Evolutionary conservation across 2,888 invertebrate species (phyloP).

Genomic region (Lochmaea capreae): DNA sequence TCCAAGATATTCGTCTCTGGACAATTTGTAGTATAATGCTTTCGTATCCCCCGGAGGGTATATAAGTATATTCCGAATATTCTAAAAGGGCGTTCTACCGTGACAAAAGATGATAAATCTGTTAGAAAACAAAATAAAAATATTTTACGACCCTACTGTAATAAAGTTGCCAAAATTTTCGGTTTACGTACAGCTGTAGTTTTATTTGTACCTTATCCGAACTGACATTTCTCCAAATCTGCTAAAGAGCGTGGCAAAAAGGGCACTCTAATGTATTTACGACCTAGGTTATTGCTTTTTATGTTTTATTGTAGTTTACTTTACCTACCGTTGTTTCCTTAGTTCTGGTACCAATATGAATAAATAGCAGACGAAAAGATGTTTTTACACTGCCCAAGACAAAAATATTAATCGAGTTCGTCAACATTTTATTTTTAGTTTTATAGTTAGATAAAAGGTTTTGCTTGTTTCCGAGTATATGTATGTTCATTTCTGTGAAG

Average conservation of each 20-base stretch:
- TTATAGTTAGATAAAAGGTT: too few relatives aligned
- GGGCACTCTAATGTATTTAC: conserved; percentile 43
- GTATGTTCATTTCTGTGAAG: too few relatives aligned
- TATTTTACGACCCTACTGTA: conserved; percentile 40
- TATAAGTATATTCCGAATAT: conserved; percentile 38
- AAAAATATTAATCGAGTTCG: neutral
- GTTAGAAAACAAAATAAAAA: conserved; percentile 44
- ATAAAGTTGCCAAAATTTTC: conserved; percentile 45
- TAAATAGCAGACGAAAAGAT: neutral
- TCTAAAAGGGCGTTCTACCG: conserved; percentile 43
- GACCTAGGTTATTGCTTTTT: conserved; percentile 42
- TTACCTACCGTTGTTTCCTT: conserved; percentile 23
- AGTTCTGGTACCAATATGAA: neutral
- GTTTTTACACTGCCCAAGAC: neutral
- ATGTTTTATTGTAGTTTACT: conserved; percentile 42
- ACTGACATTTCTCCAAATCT: conserved; percentile 28
- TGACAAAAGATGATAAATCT: conserved; percentile 49
- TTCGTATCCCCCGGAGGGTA: conserved; percentile 30
- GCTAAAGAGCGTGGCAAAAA: conserved; percentile 38
- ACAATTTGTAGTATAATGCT: conserved; percentile 28
- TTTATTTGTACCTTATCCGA: conserved; percentile 33
- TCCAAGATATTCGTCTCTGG: conserved; percentile 15
- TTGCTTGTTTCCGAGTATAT: too few relatives aligned
- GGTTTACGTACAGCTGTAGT: conserved; percentile 41
- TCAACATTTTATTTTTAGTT: neutral